A percentile compares a stretch with the other conserved stretches of the same genome.
These are phyloP conservation scores for Apaloderma vittatum DNA, from an alignment of 2,113 vertebrate genomes.

Conservation along the genomic window DNA sequence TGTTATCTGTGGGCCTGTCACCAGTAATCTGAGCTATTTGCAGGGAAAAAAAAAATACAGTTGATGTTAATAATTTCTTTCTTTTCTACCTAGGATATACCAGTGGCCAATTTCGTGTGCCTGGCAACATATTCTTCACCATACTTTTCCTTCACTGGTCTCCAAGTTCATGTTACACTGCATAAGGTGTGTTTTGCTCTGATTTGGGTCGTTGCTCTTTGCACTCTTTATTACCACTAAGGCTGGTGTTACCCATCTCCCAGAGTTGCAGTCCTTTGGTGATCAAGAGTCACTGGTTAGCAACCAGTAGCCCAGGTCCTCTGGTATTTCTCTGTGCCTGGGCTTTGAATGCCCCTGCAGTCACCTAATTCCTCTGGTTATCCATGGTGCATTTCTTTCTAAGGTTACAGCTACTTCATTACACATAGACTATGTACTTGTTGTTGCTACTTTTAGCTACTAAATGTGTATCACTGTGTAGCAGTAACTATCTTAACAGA, in stretches of 20 bases:
- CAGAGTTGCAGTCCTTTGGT: background rate
- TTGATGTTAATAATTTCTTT: background rate
- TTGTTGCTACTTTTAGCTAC: background rate
- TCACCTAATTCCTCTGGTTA: background rate
- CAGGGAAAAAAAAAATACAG: background rate
- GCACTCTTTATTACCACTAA: background rate
- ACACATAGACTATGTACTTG: background rate
- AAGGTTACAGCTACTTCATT: background rate
- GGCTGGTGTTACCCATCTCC: background rate
- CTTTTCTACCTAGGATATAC: background rate
- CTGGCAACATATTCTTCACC: background rate
- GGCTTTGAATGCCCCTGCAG: background rate
- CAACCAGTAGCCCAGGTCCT: background rate
- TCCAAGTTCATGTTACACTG: background rate
- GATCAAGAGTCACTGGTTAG: background rate
- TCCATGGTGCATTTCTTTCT: background rate
- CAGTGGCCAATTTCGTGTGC: background rate
- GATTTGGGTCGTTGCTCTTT: background rate
- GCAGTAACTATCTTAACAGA: background rate
- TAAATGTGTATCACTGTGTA: background rate
- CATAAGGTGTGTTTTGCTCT: background rate
- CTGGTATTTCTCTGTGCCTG: background rate
- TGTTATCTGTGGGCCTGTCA: rapidly evolving
- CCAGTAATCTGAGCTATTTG: background rate
- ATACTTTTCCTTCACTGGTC: background rate